Base-by-base conservation (phyloP, 2,888 invertebrate species). In the Oligia strigilis region DNA sequence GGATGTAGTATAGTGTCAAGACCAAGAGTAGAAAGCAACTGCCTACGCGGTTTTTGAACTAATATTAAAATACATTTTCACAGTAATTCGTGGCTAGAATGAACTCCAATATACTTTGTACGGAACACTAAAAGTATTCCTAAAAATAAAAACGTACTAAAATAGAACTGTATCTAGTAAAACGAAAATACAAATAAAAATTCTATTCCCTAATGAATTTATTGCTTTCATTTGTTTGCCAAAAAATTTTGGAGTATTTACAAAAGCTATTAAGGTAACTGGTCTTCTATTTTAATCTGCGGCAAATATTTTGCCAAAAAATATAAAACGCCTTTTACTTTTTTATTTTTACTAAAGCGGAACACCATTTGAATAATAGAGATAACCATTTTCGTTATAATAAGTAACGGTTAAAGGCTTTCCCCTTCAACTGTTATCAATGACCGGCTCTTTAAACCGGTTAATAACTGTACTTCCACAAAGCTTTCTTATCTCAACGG, bases 401-500 rank as follows among this genome's bases (percentile, higher is more conserved):
- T 82, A 67, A 77, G 49, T 71, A 72, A 52, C 66, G 58, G 65
- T 13, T 60, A 75, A 84, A 85, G 69, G 64, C 70, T 76, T 74
- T 65, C 67, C 76, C 67, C 64, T 70, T 72, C 55, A 58, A 81
- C 79, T 82, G 82, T 82, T 87, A 84, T 83, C 82, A 88, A 87
- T 86, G 87, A 84, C 81, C 77, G 71, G 76, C 80, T 78, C 84
- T 89, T 90, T 90, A 89, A 89, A 91, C 85, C 84, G 85, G 84
- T 88, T 91, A 90, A 89, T 90, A 90, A 91, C 88, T 89, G 89
- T 86, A 88, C 89, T 90, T 89, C 83, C 88, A 72, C 88, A 89
- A 90, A 91, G 88, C 92, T 92, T 92, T 91, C 92, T 93, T 95
- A 95, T 95, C 96, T 95, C 94, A 94, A 95, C 94, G 93, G 94